Base-by-base conservation (phyloP, 1,140 invertebrate species). In the Cyrtorhinus lividipennis region DNA sequence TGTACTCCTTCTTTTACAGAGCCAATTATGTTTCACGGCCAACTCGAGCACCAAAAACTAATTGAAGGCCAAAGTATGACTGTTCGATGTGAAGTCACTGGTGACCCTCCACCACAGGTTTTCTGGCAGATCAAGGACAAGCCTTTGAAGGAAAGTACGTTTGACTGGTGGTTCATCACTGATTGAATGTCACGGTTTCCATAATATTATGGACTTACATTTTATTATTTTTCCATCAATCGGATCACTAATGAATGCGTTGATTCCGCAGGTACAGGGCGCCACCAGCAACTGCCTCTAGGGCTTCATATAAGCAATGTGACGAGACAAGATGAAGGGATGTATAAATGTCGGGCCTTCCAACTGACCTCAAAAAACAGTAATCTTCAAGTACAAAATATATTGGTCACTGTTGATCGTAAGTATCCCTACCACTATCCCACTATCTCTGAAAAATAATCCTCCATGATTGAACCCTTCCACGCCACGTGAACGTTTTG, bases 241-340 rank as follows among this genome's bases (percentile, higher is more conserved):
- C n/a, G n/a, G n/a, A n/a, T n/a, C n/a, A n/a, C n/a, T n/a, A n/a
- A n/a, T n/a, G n/a, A n/a, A n/a, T n/a, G n/a, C n/a, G 23, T n/a
- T n/a, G n/a, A n/a, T n/a, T 12, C 8, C 24, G n/a, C 58, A 27
- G 58, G 58, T 27, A n/a, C 26, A 27, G 24, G 24, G 2, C 27
- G 58, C 3, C 46, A 30, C 44, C 27, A 44, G 25, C 24, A 61
- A 22, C 10, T 46, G 24, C 44, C 30, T 23, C 30, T 25, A 26
- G 61, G 61, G 15, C 44, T 62, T 18, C 45, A 53, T 18, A 62
- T 62, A 15, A 56, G n/a, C 18, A 62, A 62, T 18, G 46, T 62
- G 15, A 53, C 61, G 15, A 22, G 46, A 53, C 18, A 62, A 3
- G 61, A 62, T 25, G 44, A 46, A 24, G 61, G 61, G 18, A 13